Percentiles rank a stretch among this genome's conserved stretches.
Evolutionary conservation across 2,797 vertebrate genomes (phyloP).

Genomic region (Microctenopoma steveboyesi): DNA sequence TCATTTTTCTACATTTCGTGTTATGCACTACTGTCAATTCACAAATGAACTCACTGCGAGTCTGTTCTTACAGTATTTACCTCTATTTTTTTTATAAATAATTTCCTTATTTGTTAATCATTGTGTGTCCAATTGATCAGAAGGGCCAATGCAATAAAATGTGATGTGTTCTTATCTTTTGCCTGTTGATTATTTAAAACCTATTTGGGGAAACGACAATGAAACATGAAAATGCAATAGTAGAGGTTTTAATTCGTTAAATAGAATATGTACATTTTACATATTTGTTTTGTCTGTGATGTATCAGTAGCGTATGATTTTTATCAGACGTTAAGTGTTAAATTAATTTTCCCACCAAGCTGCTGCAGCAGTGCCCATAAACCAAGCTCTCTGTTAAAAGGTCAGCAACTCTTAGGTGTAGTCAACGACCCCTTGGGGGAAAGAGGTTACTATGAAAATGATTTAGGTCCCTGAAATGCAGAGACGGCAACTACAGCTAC

Average conservation of each 20-base stretch:
- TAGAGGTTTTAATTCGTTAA: slow-evolving; percentile 34
- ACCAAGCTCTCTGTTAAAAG: slow-evolving; percentile 16
- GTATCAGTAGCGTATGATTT: not conserved
- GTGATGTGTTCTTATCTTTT: slow-evolving; percentile 35
- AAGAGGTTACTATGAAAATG: not conserved
- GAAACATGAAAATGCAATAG: not conserved
- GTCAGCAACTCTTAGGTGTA: slow-evolving; percentile 27
- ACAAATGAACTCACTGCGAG: not conserved
- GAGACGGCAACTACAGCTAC: slow-evolving; percentile 22
- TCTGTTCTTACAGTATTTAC: slow-evolving; percentile 46
- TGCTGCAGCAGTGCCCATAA: slow-evolving; percentile 9
- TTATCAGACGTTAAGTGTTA: too few species aligned
- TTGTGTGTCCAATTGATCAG: slow-evolving; percentile 42
- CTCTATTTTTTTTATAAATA: slow-evolving; percentile 75
- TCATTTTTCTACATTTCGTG: slow-evolving; percentile 16
- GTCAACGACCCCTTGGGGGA: slow-evolving; percentile 19
- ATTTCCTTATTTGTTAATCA: slow-evolving; percentile 56
- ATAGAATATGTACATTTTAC: slow-evolving; percentile 49
- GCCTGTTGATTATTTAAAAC: not conserved
- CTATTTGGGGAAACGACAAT: not conserved
- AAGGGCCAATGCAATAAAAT: slow-evolving; percentile 75
- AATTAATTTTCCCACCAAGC: not conserved
- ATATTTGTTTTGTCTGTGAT: slow-evolving; percentile 2
- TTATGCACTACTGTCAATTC: not conserved
- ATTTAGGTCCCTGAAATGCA: slow-evolving; percentile 33